A percentile compares a stretch with the other conserved stretches of the same genome.
phyloP scores from a whole-genome alignment of 2,113 vertebrate genomes.

The Oreochromis niloticus region DNA sequence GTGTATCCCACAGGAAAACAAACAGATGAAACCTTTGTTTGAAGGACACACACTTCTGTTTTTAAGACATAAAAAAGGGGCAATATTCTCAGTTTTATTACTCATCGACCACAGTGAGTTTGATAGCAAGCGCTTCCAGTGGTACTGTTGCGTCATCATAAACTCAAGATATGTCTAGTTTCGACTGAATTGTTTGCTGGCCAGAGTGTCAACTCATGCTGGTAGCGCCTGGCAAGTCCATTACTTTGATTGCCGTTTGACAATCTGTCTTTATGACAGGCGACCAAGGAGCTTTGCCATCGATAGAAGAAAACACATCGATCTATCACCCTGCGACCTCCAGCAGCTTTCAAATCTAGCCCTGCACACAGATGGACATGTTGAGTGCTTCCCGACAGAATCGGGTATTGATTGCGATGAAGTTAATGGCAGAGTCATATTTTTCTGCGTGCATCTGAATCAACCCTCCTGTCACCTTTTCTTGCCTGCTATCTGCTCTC shows the following conservation, averaged over 20 bases:
- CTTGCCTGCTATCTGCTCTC: conserved; percentile 26
- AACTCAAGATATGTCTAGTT: conserved; percentile 42
- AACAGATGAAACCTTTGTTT: background rate
- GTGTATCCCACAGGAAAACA: background rate
- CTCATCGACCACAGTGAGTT: conserved; percentile 7
- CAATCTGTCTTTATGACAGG: conserved; percentile 75
- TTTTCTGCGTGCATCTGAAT: conserved; percentile 54
- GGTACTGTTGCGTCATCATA: conserved; percentile 30
- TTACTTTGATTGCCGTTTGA: conserved; percentile 72
- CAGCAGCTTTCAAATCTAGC: conserved; percentile 64
- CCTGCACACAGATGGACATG: conserved; percentile 59
- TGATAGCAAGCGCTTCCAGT: conserved; percentile 12
- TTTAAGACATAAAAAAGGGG: background rate
- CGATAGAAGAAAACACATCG: conserved; percentile 72
- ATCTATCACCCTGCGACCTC: conserved; percentile 67
- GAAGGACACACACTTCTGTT: background rate
- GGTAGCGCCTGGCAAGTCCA: conserved; percentile 45
- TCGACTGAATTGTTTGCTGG: conserved; percentile 41
- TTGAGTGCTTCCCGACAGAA: conserved; percentile 65
- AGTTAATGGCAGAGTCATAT: conserved; percentile 69
- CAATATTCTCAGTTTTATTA: conserved; percentile 31
- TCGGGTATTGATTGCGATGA: conserved; percentile 66
- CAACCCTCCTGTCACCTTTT: conserved; percentile 23
- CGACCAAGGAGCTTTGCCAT: conserved; percentile 51
- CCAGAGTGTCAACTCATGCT: conserved; percentile 34